Evolutionary conservation across 2,113 vertebrate species (phyloP), one percentile per base, ranked within the genome.

Genomic region (Toxostoma redivivum): DNA sequence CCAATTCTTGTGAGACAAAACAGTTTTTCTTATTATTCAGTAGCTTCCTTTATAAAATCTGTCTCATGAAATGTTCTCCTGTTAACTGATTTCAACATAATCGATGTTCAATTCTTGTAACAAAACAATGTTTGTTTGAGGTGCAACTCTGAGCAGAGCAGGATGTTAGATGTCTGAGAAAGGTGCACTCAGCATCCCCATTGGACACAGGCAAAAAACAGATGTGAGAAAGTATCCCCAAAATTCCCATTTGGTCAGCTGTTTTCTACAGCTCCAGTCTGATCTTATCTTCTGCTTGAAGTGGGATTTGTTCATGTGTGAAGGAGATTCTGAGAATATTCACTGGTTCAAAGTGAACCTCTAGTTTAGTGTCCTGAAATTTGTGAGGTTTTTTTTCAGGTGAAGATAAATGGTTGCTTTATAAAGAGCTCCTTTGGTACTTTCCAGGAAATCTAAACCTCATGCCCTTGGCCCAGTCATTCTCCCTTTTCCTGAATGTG

Each of bases 401-500:
- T 86, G 50, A 69, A 83, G 35, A 71, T 82, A 76, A 58, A 88
- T 56, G 48, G 4, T 44, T 86, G 45, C 24, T 92, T 83, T 90
- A 60, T 65, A 69, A 86, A 86, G 58, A 61, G 24, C 8, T 94
- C 18, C 31, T 71, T 28, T 54, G 56, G 47, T 88, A 16, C 37
- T 50, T 85, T 44, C 31, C 60, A 83, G 65, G 72, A 89, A 86
- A 94, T 69, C 40, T 61, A 69, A 76, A 89, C 64, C 57, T 92
- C 82, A 78, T 60, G 60, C 50, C 42, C 42, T 87, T 57, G 42
- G 83, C 51, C n/a, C 20, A 12, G 28, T 54, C 53, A 69, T 18
- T 60, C 33, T 80, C 11, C 37, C 40, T 88, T 86, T 89, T 93
- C 88, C 65, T 78, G 64, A 72, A 70, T 13, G 28, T 85, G 67